These are phyloP conservation scores for Chymomyza caudatula DNA, from an alignment of 2,888 invertebrate species.

Conservation along the genomic window DNA sequence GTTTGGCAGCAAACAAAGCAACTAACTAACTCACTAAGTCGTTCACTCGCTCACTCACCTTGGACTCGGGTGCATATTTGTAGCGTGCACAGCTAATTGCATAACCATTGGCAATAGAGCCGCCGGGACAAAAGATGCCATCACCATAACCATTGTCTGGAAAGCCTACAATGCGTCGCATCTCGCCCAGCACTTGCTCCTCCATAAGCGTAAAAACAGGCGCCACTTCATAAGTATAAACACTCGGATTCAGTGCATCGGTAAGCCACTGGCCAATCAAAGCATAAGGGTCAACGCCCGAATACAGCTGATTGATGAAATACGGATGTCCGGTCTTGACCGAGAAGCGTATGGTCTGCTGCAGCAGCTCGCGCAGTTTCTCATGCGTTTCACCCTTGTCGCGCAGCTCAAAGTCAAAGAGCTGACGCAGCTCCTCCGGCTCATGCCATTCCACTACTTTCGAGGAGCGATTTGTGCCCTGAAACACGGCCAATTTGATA, in stretches of 20 bases:
- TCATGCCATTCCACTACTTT: constrained; percentile 90
- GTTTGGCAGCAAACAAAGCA: constrained; percentile 26
- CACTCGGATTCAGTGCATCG: constrained; percentile 90
- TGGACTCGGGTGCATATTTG: constrained; percentile 84
- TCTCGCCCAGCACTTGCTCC: constrained; percentile 87
- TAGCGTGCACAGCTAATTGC: constrained; percentile 92
- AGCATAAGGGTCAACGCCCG: constrained; percentile 90
- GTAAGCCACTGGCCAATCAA: constrained; percentile 91
- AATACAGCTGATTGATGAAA: constrained; percentile 93
- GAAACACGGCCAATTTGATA: constrained; percentile 86
- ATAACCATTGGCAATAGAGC: constrained; percentile 93
- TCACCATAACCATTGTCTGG: constrained; percentile 85
- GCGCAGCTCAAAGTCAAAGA: constrained; percentile 83
- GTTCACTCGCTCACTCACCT: constrained; percentile 83
- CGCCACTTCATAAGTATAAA: constrained; percentile 93
- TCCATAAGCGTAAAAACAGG: constrained; percentile 94
- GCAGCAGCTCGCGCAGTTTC: constrained; percentile 83
- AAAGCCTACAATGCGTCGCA: constrained; percentile 89
- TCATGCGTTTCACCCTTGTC: constrained; percentile 83
- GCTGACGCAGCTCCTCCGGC: constrained; percentile 84
- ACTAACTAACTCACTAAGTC: background rate
- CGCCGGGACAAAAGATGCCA: constrained; percentile 93
- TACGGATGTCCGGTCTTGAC: constrained; percentile 94
- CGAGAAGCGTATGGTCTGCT: constrained; percentile 88
- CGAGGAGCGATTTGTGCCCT: constrained; percentile 84